Conservation (phyloP, 2,797 vertebrate genomes). For the Champsocephalus gunnari region DNA sequence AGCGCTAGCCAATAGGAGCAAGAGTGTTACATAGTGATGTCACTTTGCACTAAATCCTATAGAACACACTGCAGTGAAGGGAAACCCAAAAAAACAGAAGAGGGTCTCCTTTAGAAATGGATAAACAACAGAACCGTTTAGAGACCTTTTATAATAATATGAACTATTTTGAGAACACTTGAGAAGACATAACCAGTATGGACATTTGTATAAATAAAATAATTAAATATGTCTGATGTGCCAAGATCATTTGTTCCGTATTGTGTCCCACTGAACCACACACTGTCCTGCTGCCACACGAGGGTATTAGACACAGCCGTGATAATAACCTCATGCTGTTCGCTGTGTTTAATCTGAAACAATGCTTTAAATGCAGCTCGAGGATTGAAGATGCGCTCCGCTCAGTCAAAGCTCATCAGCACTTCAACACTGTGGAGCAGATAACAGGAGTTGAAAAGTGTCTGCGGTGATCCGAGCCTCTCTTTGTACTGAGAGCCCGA, state of each 20-base stretch:
- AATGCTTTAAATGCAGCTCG: constrained; percentile 22
- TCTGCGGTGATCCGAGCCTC: constrained; percentile 32
- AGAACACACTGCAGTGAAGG: no score
- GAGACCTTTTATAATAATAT: no score
- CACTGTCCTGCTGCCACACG: neutral
- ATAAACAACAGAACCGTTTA: no score
- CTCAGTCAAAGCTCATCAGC: constrained; percentile 40
- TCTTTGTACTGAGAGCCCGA: constrained; percentile 34
- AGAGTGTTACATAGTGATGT: no score
- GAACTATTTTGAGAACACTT: no score
- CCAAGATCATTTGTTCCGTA: neutral
- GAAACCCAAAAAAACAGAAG: no score
- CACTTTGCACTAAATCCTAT: no score
- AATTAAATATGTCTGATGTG: no score
- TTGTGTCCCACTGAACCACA: constrained; percentile 8
- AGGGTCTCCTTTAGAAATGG: no score
- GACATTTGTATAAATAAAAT: no score
- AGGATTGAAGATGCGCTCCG: neutral
- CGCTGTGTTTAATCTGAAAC: constrained; percentile 23
- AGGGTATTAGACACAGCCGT: constrained; percentile 12
- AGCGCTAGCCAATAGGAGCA: no score
- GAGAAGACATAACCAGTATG: no score
- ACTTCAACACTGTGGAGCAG: constrained; percentile 43
- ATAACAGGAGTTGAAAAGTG: constrained; percentile 46
- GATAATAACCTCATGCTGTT: constrained; percentile 44